phyloP scores from a whole-genome alignment of 2,888 invertebrate genomes.

The Tipula confusa region DNA sequence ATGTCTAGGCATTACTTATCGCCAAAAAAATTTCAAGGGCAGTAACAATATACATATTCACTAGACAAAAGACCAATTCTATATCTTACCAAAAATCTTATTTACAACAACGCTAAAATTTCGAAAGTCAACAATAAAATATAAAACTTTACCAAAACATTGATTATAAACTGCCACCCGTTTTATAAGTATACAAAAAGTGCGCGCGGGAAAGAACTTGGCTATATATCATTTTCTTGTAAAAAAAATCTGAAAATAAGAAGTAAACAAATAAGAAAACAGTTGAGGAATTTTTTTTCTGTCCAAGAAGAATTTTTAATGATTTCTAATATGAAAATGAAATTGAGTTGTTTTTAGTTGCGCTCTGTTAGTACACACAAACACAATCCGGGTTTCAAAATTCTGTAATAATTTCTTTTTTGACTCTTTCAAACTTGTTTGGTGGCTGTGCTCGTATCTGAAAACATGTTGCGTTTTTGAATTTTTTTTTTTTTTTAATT shows the following conservation, averaged over 20 bases:
- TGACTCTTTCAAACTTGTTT: constrained; percentile 3
- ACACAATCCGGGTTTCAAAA: background rate
- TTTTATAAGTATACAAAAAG: background rate
- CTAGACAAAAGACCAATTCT: too few relatives aligned
- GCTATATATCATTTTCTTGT: background rate
- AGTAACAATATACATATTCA: too few relatives aligned
- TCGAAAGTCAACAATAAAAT: background rate
- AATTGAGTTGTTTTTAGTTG: background rate
- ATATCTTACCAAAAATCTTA: too few relatives aligned
- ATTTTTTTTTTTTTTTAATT: too few relatives aligned
- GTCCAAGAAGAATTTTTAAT: constrained; percentile 9
- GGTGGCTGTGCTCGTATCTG: background rate
- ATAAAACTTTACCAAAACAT: background rate
- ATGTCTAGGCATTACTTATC: too few relatives aligned
- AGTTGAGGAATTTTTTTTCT: background rate
- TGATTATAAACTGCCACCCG: background rate
- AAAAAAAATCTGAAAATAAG: background rate
- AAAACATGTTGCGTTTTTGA: background rate
- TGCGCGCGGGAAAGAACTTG: background rate
- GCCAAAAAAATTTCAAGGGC: too few relatives aligned
- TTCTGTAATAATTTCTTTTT: constrained; percentile 12
- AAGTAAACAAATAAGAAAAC: background rate
- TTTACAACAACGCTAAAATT: too few relatives aligned
- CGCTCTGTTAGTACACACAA: background rate
- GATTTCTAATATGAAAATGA: constrained; percentile 3